phyloP scores from a whole-genome alignment of 2,888 invertebrate species.

The Acanthopleura granulata region DNA sequence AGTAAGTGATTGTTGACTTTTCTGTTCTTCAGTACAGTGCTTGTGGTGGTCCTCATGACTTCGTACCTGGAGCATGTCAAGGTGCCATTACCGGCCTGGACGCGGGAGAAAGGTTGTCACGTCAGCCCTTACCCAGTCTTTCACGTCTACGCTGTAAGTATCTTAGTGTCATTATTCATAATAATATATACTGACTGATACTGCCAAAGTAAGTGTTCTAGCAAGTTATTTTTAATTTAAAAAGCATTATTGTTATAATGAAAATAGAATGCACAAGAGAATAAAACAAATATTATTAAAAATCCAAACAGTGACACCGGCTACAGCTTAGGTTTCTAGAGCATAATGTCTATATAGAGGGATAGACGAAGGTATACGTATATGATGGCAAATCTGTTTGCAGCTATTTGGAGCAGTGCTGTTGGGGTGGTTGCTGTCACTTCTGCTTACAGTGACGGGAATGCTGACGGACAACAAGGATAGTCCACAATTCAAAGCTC shows the following conservation, averaged over 20 bases:
- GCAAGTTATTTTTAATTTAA: no score
- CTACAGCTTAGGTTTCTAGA: no score
- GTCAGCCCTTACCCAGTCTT: constrained; percentile 1
- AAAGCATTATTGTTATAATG: no score
- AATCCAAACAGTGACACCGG: no score
- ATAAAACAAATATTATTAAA: no score
- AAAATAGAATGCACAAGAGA: no score
- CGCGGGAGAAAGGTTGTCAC: not conserved
- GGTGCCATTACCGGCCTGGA: not conserved
- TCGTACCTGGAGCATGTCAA: constrained; percentile 1
- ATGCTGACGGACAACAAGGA: constrained; percentile 33
- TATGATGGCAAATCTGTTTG: not conserved
- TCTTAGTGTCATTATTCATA: not conserved
- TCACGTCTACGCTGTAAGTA: constrained; percentile 15
- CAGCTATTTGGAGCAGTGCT: constrained; percentile 47
- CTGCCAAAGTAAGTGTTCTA: no score
- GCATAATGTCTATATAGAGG: no score
- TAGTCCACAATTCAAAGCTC: constrained; percentile 28
- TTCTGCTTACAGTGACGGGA: constrained; percentile 43
- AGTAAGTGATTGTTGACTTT: no score
- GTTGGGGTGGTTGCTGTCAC: constrained; percentile 44
- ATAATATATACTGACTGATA: no score
- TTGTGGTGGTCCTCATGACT: not conserved
- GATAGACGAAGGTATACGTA: no score
- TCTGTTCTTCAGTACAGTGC: constrained; percentile 2